Base-by-base conservation (phyloP, 2,888 invertebrate genomes). In the Diploptera punctata region DNA sequence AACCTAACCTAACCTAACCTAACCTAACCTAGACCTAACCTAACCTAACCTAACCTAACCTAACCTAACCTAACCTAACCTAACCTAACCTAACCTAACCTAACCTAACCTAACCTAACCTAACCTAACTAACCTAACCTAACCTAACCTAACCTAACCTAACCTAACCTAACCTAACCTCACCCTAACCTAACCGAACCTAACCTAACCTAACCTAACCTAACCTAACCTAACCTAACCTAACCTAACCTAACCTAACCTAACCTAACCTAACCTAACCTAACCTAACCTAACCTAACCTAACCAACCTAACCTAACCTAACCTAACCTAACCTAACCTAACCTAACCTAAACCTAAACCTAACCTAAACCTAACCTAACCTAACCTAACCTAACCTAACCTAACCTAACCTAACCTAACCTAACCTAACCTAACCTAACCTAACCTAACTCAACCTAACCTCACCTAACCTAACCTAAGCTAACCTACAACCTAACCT, bases 381-480 rank as follows among this genome's bases (percentile, higher is more conserved):
- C 67, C 67, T 67, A 67, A 67, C 44, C 71, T 72, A 73, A 73
- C 74, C 72, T 72, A 74, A 72, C 74, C 60, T 62, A 74, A 72
- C 75, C 70, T 70, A 72, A 75, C 75, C 72, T 69, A 72, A 75
- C 73, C 74, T 74, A 74, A 75, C 70, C 70, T 74, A 71, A 72
- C 78, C 76, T 77, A 77, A 76, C 33, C 78, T 75, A 73, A 75
- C 76, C 77, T 72, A 72, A 75, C 75, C 78, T 76, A 75, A 77
- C 77, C 77, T 76, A 77, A 77, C 77, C 76, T 67, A 73, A 69
- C 72, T 67, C 57, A 74, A 68, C 77, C 47, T 57, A 67, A 67
- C 67, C 67, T 67, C 43, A 67, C 67, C 67, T 44, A 67, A 38
- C 65, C 38, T 71, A 76, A 74, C 75, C 77, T 76, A 76, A 77